phyloP scores from a whole-genome alignment of 2,797 vertebrate genomes.

The Mormyrus hasselquistii region DNA sequence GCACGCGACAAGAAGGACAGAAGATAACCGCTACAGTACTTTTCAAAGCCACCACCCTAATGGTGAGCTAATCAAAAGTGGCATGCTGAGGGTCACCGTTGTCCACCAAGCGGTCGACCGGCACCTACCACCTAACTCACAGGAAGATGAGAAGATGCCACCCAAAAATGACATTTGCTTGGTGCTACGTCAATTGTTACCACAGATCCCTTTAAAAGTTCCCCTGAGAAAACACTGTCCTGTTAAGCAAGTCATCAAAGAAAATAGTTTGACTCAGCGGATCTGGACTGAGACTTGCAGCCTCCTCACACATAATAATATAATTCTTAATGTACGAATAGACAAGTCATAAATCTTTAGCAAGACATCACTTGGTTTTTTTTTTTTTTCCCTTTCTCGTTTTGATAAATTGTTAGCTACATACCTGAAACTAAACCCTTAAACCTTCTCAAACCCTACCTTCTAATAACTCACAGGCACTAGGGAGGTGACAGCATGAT shows the following conservation, averaged over 20 bases:
- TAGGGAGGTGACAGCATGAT: conserved; percentile 94
- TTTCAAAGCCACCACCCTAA: not conserved
- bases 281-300: conserved; percentile 46
- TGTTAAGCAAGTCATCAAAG: conserved; percentile 57
- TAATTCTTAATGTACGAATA: conserved; percentile 70
- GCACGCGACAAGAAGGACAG: not conserved
- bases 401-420: conserved; percentile 93
- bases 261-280: conserved; percentile 67
- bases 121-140: conserved; percentile 44
- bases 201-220: conserved; percentile 54
- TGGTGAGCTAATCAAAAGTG: not conserved
- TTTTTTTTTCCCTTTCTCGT: conserved; percentile 31
- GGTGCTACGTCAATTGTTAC: conserved; percentile 43
- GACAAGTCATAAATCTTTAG: conserved; percentile 69
- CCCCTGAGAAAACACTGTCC: conserved; percentile 48
- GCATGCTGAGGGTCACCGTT: not conserved
- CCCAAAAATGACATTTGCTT: conserved; percentile 33
- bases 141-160: conserved; percentile 39
- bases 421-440: conserved; percentile 91
- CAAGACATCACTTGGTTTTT: conserved; percentile 71
- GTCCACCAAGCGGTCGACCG: conserved; percentile 25
- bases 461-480: conserved; percentile 98
- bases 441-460: conserved; percentile 92
- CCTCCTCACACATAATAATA: conserved; percentile 59
- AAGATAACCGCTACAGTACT: no score